Conservation (phyloP, 2,888 invertebrate species). For the Rhingia rostrata region DNA sequence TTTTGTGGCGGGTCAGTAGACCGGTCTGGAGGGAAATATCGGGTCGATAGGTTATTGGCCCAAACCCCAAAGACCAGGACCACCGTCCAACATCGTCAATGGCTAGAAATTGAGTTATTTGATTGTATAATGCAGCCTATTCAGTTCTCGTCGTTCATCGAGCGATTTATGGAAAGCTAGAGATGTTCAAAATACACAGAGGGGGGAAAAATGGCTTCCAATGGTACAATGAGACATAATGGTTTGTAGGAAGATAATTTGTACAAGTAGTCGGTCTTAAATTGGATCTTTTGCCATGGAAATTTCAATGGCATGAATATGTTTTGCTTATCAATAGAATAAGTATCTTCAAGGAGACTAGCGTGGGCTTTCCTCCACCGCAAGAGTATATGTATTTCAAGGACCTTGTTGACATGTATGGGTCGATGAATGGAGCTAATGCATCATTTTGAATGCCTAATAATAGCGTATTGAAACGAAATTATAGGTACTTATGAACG, state of each 20-base stretch:
- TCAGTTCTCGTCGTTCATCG: conserved; percentile 28
- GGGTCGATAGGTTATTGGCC: conserved; percentile 27
- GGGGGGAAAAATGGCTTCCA: conserved; percentile 1
- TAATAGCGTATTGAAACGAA: conserved; percentile 14
- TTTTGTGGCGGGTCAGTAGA: conserved; percentile 47
- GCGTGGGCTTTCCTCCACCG: conserved; percentile 1
- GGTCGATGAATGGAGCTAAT: conserved; percentile 24
- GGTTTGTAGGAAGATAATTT: conserved; percentile 19
- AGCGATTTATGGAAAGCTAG: conserved; percentile 17
- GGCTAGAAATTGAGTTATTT: conserved; percentile 56
- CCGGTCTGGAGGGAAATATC: conserved; percentile 31
- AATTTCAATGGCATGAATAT: conserved; percentile 2
- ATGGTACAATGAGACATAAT: conserved; percentile 13
- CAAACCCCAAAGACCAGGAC: background rate
- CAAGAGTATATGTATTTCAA: background rate
- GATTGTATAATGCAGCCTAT: conserved; percentile 47
- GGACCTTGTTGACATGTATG: background rate
- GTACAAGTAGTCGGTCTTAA: background rate
- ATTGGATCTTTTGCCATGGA: conserved; percentile 6
- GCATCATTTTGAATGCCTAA: conserved; percentile 13
- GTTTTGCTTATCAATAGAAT: background rate
- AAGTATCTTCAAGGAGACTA: no score
- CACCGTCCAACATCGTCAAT: background rate
- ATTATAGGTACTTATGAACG: background rate
- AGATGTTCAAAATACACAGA: background rate